These are phyloP conservation scores for Leptinotarsa haldemani DNA, from an alignment of 2,888 invertebrate species.

Conservation along the genomic window DNA sequence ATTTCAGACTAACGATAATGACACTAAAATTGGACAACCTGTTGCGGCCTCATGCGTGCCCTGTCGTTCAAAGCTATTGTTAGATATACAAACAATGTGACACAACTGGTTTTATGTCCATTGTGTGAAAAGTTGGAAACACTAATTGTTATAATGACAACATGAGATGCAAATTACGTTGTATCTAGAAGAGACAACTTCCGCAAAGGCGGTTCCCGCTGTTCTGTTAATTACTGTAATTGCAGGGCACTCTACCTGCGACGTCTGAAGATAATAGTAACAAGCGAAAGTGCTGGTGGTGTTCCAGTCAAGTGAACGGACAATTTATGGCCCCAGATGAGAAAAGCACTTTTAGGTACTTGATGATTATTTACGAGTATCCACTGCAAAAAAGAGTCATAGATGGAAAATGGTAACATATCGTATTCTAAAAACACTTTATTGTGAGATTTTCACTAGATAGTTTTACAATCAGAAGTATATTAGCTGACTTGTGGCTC, in stretches of 20 bases:
- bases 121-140: slow-evolving; percentile 17
- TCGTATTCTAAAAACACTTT: no score
- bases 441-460: no score
- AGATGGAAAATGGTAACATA: no score
- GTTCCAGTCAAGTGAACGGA: slow-evolving; percentile 1
- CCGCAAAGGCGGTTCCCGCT: slow-evolving; percentile 13
- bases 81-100: not conserved
- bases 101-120: slow-evolving; percentile 8
- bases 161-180: slow-evolving; percentile 19
- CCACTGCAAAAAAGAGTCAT: no score
- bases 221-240: slow-evolving; percentile 17
- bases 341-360: not conserved
- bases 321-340: not conserved
- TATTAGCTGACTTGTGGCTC: no score
- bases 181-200: slow-evolving; percentile 11
- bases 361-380: not conserved
- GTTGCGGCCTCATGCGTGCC: not conserved
- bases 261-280: slow-evolving; percentile 7
- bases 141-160: slow-evolving; percentile 18
- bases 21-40: not conserved
- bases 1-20: not conserved
- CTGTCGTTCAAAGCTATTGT: slow-evolving; percentile 1
- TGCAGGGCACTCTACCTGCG: slow-evolving; percentile 14
- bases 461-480: no score
- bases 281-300: slow-evolving; percentile 8